Base-by-base conservation (phyloP, 2,113 vertebrate species). In the Oophaga pumilio region DNA sequence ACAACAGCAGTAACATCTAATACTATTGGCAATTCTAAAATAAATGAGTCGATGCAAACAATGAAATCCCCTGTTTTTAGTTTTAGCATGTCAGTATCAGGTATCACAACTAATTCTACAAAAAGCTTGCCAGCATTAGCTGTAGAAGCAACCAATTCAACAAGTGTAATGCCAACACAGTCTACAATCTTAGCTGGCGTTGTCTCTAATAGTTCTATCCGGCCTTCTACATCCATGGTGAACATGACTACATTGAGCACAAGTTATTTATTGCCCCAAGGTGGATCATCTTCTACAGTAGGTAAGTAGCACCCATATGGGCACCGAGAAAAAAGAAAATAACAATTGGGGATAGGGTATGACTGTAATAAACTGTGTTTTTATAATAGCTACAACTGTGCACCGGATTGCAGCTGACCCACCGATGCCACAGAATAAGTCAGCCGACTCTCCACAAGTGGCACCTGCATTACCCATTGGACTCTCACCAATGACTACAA, bases 371-470 rank as follows among this genome's bases (percentile, higher is more conserved):
- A 17, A 50, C 60, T 82, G 20, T 82, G 9, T 77, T 50, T 50
- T 33, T 20, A 11, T 17, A 28, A 28, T 18, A 86, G 85, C 18
- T 53, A 24, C 43, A 60, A 78, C 59, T 52, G 53, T 76, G 18
- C 85, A 66, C 28, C 60, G 60, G 22, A 50, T 86, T 78, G 85
- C 76, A 56, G 85, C 85, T 20, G 76, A 86, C 66, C 43, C 22
- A 8, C 18, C 66, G 49, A 78, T 86, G 60, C 60, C 60, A 66
- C 60, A 26, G 60, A 86, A 86, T 62, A 86, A 78, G 73, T 24
- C 84, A n/a, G 0, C 43, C 28, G 84, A 76, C 56, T 18, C 20
- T 14, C 18, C 33, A 20, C 84, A 77, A 11, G 17, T 76, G 57
- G 5, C 56, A 86, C 68, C 49, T 86, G 53, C 85, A 79, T 53